Conservation (phyloP, 2,797 vertebrate species). For the Aratinga solstitialis region DNA sequence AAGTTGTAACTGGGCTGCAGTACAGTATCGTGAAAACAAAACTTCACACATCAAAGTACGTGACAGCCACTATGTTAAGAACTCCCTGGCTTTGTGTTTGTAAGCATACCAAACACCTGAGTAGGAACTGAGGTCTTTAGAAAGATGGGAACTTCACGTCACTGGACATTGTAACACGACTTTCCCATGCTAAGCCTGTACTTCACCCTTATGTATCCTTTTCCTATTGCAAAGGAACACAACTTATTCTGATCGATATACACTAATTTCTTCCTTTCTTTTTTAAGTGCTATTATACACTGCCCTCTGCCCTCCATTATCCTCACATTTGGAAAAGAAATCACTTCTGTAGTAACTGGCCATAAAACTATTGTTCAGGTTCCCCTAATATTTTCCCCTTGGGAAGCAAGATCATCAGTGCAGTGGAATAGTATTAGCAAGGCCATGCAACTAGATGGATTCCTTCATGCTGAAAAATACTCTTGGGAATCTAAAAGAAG, state of each 20-base stretch:
- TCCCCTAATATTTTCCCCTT: not conserved
- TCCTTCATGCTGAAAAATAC: slow-evolving; percentile 31
- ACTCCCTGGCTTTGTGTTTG: not conserved
- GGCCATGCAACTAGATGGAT: not conserved
- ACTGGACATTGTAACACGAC: not conserved
- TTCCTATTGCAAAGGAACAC: not conserved
- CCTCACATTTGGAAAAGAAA: not conserved
- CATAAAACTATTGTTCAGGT: not conserved
- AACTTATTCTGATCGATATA: not conserved
- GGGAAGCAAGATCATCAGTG: not conserved
- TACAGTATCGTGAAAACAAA: not conserved
- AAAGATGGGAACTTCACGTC: not conserved
- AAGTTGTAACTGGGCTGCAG: not conserved
- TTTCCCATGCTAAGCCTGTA: not conserved
- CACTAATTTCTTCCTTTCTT: not conserved
- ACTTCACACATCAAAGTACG: not conserved
- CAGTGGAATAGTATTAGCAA: not conserved
- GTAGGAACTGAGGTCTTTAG: not conserved
- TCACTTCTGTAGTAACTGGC: not conserved
- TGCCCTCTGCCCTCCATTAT: not conserved
- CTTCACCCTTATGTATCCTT: not conserved
- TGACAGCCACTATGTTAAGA: not conserved
- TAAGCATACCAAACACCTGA: not conserved
- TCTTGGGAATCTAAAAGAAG: slow-evolving; percentile 29
- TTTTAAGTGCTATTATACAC: not conserved